Conservation (phyloP, 2,113 vertebrate genomes). For the Calonectris borealis region DNA sequence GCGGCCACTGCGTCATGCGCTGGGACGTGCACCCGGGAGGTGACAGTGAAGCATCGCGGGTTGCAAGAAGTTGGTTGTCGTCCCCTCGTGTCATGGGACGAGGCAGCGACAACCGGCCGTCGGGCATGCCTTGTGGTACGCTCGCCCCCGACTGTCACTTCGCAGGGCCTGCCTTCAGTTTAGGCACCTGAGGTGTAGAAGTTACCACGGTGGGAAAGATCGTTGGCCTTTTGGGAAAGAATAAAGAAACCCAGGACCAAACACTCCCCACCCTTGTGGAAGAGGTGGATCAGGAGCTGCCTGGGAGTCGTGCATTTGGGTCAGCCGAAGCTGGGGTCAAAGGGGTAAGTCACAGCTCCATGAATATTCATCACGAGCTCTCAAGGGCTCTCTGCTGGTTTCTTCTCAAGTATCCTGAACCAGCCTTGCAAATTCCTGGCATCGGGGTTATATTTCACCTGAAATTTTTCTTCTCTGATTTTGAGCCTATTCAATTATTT, state of each 20-base stretch:
- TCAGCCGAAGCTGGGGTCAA: not conserved
- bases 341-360: rapidly evolving
- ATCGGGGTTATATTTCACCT: not conserved
- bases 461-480: not conserved
- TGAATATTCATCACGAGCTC: not conserved
- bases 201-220: no score
- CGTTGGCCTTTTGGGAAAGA: not conserved
- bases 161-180: not conserved
- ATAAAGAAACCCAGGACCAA: not conserved
- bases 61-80: not conserved
- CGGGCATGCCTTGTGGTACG: rapidly evolving
- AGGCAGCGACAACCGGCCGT: not conserved
- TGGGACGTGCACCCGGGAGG: rapidly evolving
- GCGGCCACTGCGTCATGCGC: rapidly evolving
- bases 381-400: not conserved
- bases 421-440: not conserved
- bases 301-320: no score
- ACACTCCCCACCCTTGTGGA: no score
- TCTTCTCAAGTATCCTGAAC: not conserved
- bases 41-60: not conserved
- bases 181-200: no score
- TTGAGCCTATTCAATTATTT: not conserved
- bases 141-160: not conserved
- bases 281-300: not conserved
- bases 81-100: rapidly evolving